Conservation (phyloP, 2,888 invertebrate species). For the Conistra vaccinii region DNA sequence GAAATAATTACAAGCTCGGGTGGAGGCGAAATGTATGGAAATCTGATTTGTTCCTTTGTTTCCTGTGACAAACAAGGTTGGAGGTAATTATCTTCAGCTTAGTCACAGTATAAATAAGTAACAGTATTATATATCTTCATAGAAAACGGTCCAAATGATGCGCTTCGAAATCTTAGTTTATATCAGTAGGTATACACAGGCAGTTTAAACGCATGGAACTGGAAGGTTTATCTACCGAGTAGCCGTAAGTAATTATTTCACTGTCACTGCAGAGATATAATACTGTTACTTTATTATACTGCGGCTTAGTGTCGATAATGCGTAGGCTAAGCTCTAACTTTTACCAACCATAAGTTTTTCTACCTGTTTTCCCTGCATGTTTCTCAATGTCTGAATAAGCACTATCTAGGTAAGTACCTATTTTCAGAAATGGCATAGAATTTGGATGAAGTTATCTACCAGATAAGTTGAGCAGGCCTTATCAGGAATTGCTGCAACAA, state of each 20-base stretch:
- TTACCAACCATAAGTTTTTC: background rate
- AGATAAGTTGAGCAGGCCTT: background rate
- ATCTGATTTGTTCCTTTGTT: slow-evolving; percentile 5
- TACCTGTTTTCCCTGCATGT: background rate
- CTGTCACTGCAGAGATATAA: too few species aligned
- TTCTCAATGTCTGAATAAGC: background rate
- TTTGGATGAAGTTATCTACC: background rate
- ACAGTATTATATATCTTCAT: too few species aligned
- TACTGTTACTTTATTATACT: too few species aligned
- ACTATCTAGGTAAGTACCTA: background rate
- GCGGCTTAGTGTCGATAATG: background rate
- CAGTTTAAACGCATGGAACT: too few species aligned
- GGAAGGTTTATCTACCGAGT: too few species aligned
- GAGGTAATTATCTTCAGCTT: background rate
- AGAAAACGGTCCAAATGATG: too few species aligned
- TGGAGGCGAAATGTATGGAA: background rate
- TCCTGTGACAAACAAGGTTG: background rate
- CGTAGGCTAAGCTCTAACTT: background rate
- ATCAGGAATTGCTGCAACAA: background rate
- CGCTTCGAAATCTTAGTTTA: too few species aligned
- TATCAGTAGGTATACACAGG: too few species aligned
- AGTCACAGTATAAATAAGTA: too few species aligned
- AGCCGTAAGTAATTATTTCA: too few species aligned
- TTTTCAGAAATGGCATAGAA: background rate
- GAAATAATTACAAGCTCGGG: background rate